Evolutionary conservation across 1,140 invertebrate species (phyloP).

Genomic region (Polypedilum vanderplanki): DNA sequence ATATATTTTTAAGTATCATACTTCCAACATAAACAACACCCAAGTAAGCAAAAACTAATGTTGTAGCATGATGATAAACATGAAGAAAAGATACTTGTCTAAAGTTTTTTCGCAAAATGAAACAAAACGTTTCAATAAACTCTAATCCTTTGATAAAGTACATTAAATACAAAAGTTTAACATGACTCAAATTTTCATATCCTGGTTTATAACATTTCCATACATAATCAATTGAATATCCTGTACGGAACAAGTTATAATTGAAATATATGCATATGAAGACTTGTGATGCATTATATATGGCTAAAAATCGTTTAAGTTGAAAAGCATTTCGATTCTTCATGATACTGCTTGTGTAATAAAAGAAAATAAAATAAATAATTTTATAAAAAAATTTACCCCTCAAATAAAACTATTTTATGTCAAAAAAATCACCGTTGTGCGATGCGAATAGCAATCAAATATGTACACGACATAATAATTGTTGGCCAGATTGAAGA

Average conservation of each 20-base stretch:
- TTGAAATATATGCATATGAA: constrained; percentile 44
- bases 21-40: constrained; percentile 51
- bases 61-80: constrained; percentile 56
- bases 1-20: constrained; percentile 33
- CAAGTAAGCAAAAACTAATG: constrained; percentile 56
- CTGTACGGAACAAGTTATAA: constrained; percentile 21
- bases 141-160: constrained; percentile 47
- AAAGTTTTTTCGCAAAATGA: constrained; percentile 57
- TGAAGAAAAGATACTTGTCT: constrained; percentile 57
- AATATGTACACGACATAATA: constrained; percentile 43
- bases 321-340: constrained; percentile 51
- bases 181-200: neutral
- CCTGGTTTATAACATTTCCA: constrained; percentile 1
- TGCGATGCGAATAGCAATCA: neutral
- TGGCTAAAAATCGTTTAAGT: constrained; percentile 49
- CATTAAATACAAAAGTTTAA: constrained; percentile 44
- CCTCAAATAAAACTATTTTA: constrained; percentile 32
- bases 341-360: constrained; percentile 45
- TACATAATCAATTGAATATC: constrained; percentile 29
- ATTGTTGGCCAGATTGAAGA: constrained; percentile 47
- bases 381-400: neutral
- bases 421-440: neutral
- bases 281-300: constrained; percentile 57
- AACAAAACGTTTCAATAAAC: constrained; percentile 50
- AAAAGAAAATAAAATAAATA: constrained; percentile 30